Percentiles rank a stretch among this genome's conserved stretches.
Conservation (phyloP, 2,797 vertebrate species). For the Micropoecilia bifurca region DNA sequence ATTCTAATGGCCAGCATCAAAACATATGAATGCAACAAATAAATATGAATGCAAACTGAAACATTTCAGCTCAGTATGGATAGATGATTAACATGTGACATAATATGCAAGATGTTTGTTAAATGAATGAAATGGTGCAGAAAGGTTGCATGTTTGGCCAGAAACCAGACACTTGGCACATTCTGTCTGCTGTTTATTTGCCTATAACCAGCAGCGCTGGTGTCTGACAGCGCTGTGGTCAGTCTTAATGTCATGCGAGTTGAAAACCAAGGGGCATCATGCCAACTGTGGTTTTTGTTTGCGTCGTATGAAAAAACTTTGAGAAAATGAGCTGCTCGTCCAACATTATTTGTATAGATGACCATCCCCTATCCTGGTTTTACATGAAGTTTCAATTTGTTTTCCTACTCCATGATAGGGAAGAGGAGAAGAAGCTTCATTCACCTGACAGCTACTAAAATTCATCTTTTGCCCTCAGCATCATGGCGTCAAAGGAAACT, state of each 20-base stretch:
- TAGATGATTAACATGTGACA: neutral
- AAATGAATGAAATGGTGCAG: neutral
- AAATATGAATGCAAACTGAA: neutral
- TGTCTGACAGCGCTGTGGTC: slow-evolving; percentile 30
- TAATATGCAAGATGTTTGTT: slow-evolving; percentile 11
- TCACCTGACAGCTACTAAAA: slow-evolving; percentile 13
- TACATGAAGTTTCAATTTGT: neutral
- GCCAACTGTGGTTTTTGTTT: slow-evolving; percentile 27
- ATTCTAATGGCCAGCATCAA: neutral
- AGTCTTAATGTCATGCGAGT: slow-evolving; percentile 28
- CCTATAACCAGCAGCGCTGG: slow-evolving; percentile 35
- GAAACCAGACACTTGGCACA: slow-evolving; percentile 33
- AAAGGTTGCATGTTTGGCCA: neutral
- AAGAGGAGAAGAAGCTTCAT: slow-evolving; percentile 13
- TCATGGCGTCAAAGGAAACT: slow-evolving; percentile 36
- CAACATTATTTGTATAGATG: slow-evolving; percentile 56
- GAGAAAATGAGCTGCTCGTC: slow-evolving; percentile 36
- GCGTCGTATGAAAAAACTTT: slow-evolving; percentile 45
- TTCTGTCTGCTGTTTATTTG: slow-evolving; percentile 42
- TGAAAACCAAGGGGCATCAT: slow-evolving; percentile 36
- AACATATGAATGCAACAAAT: neutral
- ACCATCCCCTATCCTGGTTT: neutral
- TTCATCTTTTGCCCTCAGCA: neutral
- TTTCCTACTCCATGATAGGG: slow-evolving; percentile 7
- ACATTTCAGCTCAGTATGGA: neutral